Evolutionary conservation across 2,888 invertebrate species (phyloP), one percentile per base, ranked within the genome.

Genomic region (Leptopilina drosophilae): DNA sequence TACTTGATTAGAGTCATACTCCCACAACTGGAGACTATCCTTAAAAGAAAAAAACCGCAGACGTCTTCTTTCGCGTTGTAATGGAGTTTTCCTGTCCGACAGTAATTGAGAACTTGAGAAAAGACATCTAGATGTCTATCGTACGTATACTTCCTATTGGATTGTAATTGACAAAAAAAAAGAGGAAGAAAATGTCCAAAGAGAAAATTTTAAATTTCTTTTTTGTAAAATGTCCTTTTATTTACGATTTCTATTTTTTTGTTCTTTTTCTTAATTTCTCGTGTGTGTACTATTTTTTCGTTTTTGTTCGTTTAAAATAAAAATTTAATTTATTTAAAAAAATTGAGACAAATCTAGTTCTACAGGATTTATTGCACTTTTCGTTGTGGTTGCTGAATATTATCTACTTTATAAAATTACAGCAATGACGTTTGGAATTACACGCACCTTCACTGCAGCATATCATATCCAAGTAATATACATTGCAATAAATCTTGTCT

Each of bases 1-100:
- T 73, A 99, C 99, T 93, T 99, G 99, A 93, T 99, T 99, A 62
- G 99, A 97, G 92, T 99, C 99, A 86, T 99, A 94, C 14, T 99
- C 99, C 99, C 99, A 99, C 92, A 98, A 99, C 93, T 99, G 99
- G 86, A 99, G 94, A 49, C 92, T 99, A 99, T 91, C 99, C 99
- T 92, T 99, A 99, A 92, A 99, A 99, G 20, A 84, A 99, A 94
- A 77, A 99, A 99, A 67, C 99, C 99, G 92, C 99, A 99, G 0
- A 99, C 99, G 91, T 99, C 98, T 77, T 98, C 99, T 40, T 98
- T 77, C 33, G 98, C 98, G 40, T 99, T 99, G 93, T 99, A 99
- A 93, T 99, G 99, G 84, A 99, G 95, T 92, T 99, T 99, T 80
- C 99, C 99, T 83, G 98, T 98, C 92, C 98, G 96, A 94, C 99